Evolutionary conservation across 2,797 vertebrate species (phyloP).

Genomic region (Uromys caudimaculatus): DNA sequence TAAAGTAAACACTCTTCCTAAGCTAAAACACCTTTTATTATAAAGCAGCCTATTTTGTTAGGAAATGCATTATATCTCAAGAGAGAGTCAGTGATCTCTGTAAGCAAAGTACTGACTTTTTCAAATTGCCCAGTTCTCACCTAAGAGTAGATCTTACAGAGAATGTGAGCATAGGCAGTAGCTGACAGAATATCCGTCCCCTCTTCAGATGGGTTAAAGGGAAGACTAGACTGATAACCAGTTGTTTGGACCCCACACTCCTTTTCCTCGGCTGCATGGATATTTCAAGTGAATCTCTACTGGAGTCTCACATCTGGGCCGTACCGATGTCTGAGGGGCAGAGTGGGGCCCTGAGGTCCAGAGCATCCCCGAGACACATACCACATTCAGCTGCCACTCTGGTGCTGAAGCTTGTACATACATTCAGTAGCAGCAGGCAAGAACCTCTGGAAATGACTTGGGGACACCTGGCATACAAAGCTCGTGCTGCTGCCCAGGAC

Average conservation of each 20-base stretch:
- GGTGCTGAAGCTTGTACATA: not conserved
- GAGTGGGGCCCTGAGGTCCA: not conserved
- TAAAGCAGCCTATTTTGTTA: conserved; percentile 70
- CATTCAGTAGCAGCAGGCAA: not conserved
- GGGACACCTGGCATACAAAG: not conserved
- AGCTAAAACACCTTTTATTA: conserved; percentile 77
- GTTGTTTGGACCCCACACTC: not conserved
- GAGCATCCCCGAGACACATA: not conserved
- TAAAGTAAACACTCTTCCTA: conserved; percentile 82
- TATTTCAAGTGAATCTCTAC: conserved; percentile 6
- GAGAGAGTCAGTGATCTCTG: not conserved
- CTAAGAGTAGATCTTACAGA: not conserved
- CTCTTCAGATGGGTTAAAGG: not conserved
- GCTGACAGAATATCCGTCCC: not conserved
- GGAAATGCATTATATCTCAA: conserved; percentile 27
- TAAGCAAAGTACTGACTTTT: not conserved
- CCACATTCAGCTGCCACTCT: not conserved
- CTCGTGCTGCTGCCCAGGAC: not conserved
- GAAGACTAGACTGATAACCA: not conserved
- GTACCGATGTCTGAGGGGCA: not conserved
- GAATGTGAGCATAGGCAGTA: not conserved
- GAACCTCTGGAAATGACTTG: not conserved
- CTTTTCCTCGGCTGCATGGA: not conserved
- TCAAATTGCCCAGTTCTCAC: conserved; percentile 27
- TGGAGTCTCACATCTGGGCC: not conserved